phyloP scores from a whole-genome alignment of 2,113 vertebrate genomes.

The Garra rufa region DNA sequence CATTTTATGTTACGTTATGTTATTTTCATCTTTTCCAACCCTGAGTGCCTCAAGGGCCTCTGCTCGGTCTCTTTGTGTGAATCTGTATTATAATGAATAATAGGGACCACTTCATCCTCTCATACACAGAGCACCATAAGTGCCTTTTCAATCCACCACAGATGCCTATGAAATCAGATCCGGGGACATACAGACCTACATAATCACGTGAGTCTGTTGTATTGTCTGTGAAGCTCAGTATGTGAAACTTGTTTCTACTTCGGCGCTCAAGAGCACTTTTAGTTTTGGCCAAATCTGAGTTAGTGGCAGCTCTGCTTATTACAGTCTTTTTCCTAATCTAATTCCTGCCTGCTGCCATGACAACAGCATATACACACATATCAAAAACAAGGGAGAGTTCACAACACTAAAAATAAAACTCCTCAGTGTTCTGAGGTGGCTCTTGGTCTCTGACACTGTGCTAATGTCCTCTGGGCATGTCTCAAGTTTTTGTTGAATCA shows the following conservation, averaged over 20 bases:
- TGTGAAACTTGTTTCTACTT: conserved; percentile 14
- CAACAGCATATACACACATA: conserved; percentile 12
- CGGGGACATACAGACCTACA: background rate
- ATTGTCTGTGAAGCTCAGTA: background rate
- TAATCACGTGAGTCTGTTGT: background rate
- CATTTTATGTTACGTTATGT: background rate
- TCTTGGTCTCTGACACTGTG: background rate
- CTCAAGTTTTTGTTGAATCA: conserved; percentile 36
- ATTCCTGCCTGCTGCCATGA: conserved; percentile 23
- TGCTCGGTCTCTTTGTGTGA: conserved; percentile 7
- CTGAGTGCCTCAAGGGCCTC: background rate
- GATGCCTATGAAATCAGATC: conserved; percentile 15
- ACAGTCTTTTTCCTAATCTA: conserved; percentile 26
- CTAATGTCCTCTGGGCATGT: background rate
- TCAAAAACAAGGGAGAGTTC: background rate
- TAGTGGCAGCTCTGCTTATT: background rate
- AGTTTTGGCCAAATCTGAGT: conserved; percentile 22
- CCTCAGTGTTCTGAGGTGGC: background rate
- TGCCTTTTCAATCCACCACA: background rate
- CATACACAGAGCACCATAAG: background rate
- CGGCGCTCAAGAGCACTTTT: conserved; percentile 2
- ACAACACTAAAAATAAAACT: background rate
- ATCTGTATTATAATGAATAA: conserved; percentile 23
- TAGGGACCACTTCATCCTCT: conserved; percentile 25
- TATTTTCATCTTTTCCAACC: background rate